Base-by-base conservation (phyloP, 1,140 invertebrate species). In the Lanistes nyassanus region DNA sequence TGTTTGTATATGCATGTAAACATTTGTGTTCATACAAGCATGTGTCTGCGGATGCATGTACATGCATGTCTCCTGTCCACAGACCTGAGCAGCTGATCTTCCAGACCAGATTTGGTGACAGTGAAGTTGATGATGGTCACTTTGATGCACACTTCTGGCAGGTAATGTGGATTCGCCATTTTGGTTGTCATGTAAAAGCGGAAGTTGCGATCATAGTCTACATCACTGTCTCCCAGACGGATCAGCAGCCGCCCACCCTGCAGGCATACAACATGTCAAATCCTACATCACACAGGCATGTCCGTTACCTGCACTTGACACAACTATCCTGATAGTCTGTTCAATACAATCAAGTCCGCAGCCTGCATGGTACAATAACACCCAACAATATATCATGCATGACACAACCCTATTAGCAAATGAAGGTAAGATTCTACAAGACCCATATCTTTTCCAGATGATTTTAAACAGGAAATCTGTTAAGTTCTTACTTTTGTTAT, bases 51-150 rank as follows among this genome's bases (percentile, higher is more conserved):
- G 42, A 9, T 47, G 42, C 42, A 47, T 16, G 19, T 13, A 47
- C 5, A 68, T 39, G 37, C 29, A 31, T 39, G 36, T 29, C n/a
- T 68, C 16, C 26, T 29, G 34, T 47, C 31, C 23, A 67, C 68
- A 81, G 79, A 89, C 88, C 87, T 83, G 0, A 97, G 89, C 62
- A 97, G 88, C 86, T 97, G 95, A 88, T 97, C 95, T 86, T 97
- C 95, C 9, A 97, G 89, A 1, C 95, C 95, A 37, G 83, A 82
- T 76, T 85, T 86, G 21, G 89, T 90, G 19, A 90, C 89, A 37
- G 85, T 89, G 76, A 90, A 90, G 82, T 90, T 90, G 67, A 90
- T 90, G 71, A 90, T 88, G 74, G 89, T 90, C 53, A 90, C 89
- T 79, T 89, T 89, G 72, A 89, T 89, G 75, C 88, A 89, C 37